Evolutionary conservation across 2,113 vertebrate species (phyloP).

Genomic region (Vidua macroura): DNA sequence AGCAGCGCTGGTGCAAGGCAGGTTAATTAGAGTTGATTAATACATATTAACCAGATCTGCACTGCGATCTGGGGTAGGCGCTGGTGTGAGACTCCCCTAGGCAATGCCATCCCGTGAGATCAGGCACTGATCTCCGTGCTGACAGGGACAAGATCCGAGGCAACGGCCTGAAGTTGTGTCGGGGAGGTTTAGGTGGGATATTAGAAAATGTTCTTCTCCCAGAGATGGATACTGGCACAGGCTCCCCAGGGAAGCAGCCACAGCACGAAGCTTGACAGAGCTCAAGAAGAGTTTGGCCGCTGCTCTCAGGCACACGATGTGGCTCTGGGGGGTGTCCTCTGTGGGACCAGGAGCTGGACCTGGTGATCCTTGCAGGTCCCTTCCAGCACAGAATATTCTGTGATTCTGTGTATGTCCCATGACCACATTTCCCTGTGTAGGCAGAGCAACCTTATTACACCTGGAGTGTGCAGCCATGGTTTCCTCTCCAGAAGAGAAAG

Average conservation of each 20-base stretch:
- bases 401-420: rapidly evolving
- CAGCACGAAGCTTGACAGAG: neutral
- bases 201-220: neutral
- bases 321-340: neutral
- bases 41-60: rapidly evolving
- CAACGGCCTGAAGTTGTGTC: neutral
- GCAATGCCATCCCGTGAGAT: rapidly evolving
- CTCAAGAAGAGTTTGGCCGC: neutral
- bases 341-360: neutral
- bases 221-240: neutral
- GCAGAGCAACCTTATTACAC: neutral
- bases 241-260: neutral
- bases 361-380: neutral
- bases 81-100: rapidly evolving
- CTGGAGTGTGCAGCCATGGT: rapidly evolving
- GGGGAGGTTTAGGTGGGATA: neutral
- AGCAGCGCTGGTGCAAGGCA: neutral
- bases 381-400: neutral
- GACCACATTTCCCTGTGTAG: neutral
- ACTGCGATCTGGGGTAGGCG: rapidly evolving
- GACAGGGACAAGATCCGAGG: neutral
- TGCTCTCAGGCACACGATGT: neutral
- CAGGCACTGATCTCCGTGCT: neutral
- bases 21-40: neutral
- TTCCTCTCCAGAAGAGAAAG: neutral